phyloP scores from a whole-genome alignment of 2,113 vertebrate genomes.

The Falco punctatus region DNA sequence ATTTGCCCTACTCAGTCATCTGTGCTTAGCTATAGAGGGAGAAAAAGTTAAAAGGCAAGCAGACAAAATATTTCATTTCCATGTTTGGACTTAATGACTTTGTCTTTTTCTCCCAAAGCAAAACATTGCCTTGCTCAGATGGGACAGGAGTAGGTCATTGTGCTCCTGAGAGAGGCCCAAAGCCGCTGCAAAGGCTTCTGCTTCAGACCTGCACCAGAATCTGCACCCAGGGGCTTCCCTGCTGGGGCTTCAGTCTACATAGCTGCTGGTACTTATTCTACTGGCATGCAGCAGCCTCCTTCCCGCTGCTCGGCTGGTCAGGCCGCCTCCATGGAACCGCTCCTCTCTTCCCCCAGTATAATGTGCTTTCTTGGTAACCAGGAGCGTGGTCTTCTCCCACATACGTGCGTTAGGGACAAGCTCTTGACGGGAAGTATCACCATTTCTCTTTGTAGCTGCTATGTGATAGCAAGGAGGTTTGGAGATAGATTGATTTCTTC shows the following conservation, averaged over 20 bases:
- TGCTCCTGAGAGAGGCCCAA: neutral
- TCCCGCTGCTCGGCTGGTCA: neutral
- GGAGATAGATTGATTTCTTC: neutral
- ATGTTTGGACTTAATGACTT: neutral
- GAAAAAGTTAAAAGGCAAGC: neutral
- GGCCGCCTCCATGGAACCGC: neutral
- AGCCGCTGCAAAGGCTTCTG: neutral
- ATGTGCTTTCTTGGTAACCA: neutral
- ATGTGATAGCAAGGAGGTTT: neutral
- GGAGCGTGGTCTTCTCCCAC: neutral
- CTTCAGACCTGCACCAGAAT: neutral
- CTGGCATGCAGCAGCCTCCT: neutral
- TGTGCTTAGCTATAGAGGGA: neutral
- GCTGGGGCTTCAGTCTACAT: accelerated
- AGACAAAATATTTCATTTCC: neutral
- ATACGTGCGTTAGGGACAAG: neutral
- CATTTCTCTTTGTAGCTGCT: neutral
- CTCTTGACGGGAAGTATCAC: neutral
- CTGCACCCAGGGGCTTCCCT: neutral
- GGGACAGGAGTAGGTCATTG: neutral
- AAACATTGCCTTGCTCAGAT: neutral
- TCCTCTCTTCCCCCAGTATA: neutral
- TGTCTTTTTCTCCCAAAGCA: neutral
- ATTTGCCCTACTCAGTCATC: neutral
- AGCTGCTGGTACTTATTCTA: neutral